Percentiles rank a stretch among this genome's conserved stretches.
Conservation (phyloP, 64 coral and sea anemone genomes). For the Trachythela sp. region DNA sequence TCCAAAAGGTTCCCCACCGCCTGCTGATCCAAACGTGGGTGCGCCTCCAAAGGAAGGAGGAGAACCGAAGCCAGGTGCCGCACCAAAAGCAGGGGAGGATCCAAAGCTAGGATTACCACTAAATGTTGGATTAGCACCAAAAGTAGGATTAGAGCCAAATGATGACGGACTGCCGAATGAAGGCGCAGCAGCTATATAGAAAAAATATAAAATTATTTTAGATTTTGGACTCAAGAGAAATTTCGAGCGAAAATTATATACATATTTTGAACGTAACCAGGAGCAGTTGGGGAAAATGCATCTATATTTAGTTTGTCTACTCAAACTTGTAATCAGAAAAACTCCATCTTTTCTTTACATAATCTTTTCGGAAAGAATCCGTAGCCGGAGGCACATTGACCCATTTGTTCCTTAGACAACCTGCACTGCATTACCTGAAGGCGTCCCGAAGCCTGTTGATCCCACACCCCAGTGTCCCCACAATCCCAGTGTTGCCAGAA, state of each 20-base stretch:
- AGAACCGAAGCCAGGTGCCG: conserved; percentile 16
- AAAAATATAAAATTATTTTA: neutral
- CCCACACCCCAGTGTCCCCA: neutral
- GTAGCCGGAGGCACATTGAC: too few relatives aligned
- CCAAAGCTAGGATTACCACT: conserved; percentile 34
- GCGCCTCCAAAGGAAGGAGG: conserved; percentile 27
- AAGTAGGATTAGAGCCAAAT: neutral
- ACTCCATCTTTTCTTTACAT: too few relatives aligned
- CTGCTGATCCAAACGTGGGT: neutral
- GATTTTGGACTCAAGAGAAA: neutral
- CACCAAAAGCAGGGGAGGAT: neutral
- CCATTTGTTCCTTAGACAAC: too few relatives aligned
- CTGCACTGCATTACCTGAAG: neutral
- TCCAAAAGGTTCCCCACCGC: conserved; percentile 15
- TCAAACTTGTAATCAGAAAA: too few relatives aligned
- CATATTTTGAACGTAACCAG: too few relatives aligned
- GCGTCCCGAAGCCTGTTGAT: neutral
- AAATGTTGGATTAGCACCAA: conserved; percentile 29
- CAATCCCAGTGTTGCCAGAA: too few relatives aligned
- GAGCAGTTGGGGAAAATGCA: too few relatives aligned
- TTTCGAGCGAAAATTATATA: too few relatives aligned
- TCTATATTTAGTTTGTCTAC: too few relatives aligned
- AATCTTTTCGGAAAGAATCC: too few relatives aligned
- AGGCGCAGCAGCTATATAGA: neutral
- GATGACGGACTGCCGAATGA: conserved; percentile 29